A percentile compares a stretch with the other conserved stretches of the same genome.
These are phyloP conservation scores for Lepisosteus oculatus DNA, from an alignment of 2,113 vertebrate genomes.

Conservation along the genomic window DNA sequence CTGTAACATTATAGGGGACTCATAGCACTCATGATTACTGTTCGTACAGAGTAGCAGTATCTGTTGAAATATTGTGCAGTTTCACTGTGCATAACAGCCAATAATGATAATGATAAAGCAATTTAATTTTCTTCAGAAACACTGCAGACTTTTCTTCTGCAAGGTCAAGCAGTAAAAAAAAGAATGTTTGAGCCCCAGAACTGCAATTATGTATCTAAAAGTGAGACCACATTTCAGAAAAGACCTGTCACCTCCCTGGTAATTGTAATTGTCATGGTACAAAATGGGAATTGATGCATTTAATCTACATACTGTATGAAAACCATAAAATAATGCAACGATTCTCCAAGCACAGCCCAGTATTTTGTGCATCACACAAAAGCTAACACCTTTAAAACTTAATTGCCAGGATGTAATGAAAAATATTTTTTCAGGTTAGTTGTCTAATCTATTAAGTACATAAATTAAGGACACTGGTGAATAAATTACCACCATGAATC, in stretches of 20 bases:
- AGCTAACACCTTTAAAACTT: not conserved
- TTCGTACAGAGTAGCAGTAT: too few species aligned
- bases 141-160: not conserved
- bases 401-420: not conserved
- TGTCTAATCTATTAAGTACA: constrained; percentile 11
- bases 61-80: too few species aligned
- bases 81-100: too few species aligned
- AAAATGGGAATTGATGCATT: constrained; percentile 8
- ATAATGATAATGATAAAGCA: not conserved
- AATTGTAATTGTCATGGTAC: constrained; percentile 10
- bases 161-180: not conserved
- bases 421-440: constrained; percentile 8
- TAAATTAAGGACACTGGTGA: constrained; percentile 33
- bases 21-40: too few species aligned
- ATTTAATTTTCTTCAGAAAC: not conserved
- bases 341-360: not conserved
- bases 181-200: not conserved
- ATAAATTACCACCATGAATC: constrained; percentile 38
- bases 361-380: constrained; percentile 1
- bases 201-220: not conserved
- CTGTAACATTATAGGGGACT: too few species aligned
- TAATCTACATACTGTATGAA: constrained; percentile 24
- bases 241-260: constrained; percentile 13
- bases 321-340: constrained; percentile 1
- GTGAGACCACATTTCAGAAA: constrained; percentile 7